phyloP scores from a whole-genome alignment of 2,888 invertebrate genomes.

The Synanthedon formicaeformis region DNA sequence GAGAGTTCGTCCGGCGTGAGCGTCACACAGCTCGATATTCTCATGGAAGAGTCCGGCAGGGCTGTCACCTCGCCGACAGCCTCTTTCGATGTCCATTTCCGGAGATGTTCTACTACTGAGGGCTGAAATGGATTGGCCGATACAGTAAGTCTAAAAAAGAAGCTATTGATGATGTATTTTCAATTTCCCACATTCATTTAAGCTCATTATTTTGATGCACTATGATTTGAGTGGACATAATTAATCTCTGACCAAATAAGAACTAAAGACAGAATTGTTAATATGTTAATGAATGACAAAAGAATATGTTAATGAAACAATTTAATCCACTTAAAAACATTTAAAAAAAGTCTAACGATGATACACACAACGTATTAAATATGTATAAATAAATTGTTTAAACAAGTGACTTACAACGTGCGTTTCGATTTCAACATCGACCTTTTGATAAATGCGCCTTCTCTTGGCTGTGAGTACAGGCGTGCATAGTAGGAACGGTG shows the following conservation, averaged over 20 bases:
- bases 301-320: neutral
- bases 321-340: too few species aligned
- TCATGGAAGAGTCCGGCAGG: conserved; percentile 80
- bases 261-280: too few species aligned
- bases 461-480: conserved; percentile 81
- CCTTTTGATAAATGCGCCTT: conserved; percentile 74
- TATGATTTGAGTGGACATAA: too few species aligned
- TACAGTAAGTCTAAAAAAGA: neutral
- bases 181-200: too few species aligned
- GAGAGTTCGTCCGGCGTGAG: conserved; percentile 65
- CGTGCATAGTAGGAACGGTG: conserved; percentile 83
- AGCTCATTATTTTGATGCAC: too few species aligned
- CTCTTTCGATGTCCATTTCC: conserved; percentile 88
- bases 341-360: too few species aligned
- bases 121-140: conserved; percentile 69
- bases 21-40: conserved; percentile 71
- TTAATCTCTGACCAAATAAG: too few species aligned
- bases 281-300: too few species aligned
- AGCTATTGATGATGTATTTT: too few species aligned
- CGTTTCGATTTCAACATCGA: conserved; percentile 89
- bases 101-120: conserved; percentile 80
- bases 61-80: conserved; percentile 86
- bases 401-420: conserved; percentile 77
- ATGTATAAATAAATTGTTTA: too few species aligned
- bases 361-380: too few species aligned